phyloP scores from a whole-genome alignment of 1,140 invertebrate species.

The Battus philenor region DNA sequence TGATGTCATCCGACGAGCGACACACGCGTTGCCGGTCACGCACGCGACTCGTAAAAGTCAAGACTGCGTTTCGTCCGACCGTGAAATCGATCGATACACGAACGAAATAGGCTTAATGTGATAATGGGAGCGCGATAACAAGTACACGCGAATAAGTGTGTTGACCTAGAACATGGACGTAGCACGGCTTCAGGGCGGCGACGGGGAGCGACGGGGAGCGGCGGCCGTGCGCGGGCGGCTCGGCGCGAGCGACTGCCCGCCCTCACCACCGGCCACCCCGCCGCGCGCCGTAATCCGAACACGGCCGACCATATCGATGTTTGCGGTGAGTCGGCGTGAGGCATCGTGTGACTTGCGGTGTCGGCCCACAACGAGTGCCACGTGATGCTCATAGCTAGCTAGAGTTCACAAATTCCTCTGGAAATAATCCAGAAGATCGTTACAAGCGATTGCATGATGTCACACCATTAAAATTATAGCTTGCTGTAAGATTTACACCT shows the following conservation, averaged over 20 bases:
- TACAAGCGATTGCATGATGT: slow-evolving; percentile 25
- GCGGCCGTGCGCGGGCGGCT: slow-evolving; percentile 53
- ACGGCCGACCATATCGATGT: slow-evolving; percentile 59
- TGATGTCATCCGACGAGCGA: slow-evolving; percentile 69
- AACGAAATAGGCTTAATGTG: slow-evolving; percentile 68
- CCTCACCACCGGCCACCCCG: slow-evolving; percentile 49
- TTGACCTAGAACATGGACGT: slow-evolving; percentile 61
- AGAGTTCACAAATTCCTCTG: slow-evolving; percentile 38
- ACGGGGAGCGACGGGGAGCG: slow-evolving; percentile 32
- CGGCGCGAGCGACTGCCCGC: slow-evolving; percentile 58
- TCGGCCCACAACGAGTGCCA: neutral
- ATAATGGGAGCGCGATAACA: slow-evolving; percentile 69
- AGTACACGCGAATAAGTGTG: slow-evolving; percentile 68
- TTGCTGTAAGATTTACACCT: too few relatives aligned
- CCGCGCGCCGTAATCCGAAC: slow-evolving; percentile 61
- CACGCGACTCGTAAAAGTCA: slow-evolving; percentile 54
- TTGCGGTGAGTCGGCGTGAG: slow-evolving; percentile 54
- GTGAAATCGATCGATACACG: slow-evolving; percentile 57
- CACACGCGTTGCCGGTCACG: slow-evolving; percentile 50
- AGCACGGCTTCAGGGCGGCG: slow-evolving; percentile 61
- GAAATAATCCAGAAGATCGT: slow-evolving; percentile 47
- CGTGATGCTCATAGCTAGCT: slow-evolving; percentile 6
- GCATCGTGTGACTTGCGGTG: slow-evolving; percentile 38
- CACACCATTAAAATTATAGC: slow-evolving; percentile 1
- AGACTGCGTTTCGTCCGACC: slow-evolving; percentile 41